These are phyloP conservation scores for Labeo rohita DNA, from an alignment of 2,113 vertebrate genomes.

Conservation along the genomic window DNA sequence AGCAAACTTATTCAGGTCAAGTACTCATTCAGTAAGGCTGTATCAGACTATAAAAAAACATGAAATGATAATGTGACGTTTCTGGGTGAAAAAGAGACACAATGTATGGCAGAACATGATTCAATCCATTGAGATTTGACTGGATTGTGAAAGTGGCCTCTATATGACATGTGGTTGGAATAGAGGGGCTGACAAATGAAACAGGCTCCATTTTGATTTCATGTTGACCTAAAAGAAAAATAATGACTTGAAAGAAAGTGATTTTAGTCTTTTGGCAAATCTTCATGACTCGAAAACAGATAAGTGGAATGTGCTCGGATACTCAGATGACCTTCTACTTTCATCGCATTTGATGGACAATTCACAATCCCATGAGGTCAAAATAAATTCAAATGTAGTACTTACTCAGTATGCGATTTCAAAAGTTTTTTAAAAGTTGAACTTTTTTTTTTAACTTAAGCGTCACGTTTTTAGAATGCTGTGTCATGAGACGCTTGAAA, in stretches of 20 bases:
- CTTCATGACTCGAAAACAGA: neutral
- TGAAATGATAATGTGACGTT: neutral
- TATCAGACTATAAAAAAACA: neutral
- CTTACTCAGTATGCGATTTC: no score
- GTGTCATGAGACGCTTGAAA: neutral
- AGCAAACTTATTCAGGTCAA: slow-evolving; percentile 29
- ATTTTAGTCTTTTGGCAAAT: neutral
- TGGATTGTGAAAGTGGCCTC: neutral
- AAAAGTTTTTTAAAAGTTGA: no score
- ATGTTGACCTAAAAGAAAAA: neutral
- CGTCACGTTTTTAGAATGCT: neutral
- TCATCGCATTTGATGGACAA: neutral
- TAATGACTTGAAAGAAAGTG: neutral
- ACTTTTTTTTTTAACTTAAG: no score
- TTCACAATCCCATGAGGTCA: neutral
- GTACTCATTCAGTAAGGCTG: neutral
- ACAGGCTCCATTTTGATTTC: neutral
- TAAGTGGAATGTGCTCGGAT: neutral
- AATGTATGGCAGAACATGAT: neutral
- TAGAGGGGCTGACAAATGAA: neutral
- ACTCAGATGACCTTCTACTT: neutral
- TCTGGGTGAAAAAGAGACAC: neutral
- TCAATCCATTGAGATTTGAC: neutral
- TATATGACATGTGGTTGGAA: neutral
- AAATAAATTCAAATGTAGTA: neutral